These are phyloP conservation scores for Pogona vitticeps DNA, from an alignment of 2,113 vertebrate species.

Conservation along the genomic window DNA sequence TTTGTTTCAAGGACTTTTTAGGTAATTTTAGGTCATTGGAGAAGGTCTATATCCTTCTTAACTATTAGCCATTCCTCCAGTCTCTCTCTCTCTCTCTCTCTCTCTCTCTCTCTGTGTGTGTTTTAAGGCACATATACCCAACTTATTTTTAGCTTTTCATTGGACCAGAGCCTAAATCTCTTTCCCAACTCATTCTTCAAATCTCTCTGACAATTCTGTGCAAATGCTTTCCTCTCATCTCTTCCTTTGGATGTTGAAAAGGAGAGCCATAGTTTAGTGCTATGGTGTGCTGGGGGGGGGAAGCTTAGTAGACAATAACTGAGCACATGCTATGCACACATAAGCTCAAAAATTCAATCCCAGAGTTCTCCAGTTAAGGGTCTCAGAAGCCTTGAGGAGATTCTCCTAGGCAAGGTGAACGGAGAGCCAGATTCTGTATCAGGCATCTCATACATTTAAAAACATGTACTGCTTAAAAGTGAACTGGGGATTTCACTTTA, in stretches of 20 bases:
- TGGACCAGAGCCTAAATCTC: background rate
- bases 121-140: too few species aligned
- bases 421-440: background rate
- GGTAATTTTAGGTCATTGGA: too few species aligned
- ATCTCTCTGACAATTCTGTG: background rate
- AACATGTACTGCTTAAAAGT: background rate
- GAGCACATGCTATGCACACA: too few species aligned
- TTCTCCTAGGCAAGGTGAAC: background rate
- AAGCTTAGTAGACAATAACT: background rate
- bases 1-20: too few species aligned
- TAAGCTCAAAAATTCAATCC: background rate
- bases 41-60: too few species aligned
- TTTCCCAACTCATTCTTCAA: background rate
- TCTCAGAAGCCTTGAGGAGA: background rate
- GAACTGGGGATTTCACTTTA: background rate
- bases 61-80: too few species aligned
- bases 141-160: background rate
- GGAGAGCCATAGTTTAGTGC: background rate
- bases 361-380: background rate
- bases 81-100: too few species aligned
- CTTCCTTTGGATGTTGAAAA: background rate
- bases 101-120: too few species aligned
- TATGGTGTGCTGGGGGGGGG: background rate
- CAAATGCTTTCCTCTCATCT: background rate
- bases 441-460: background rate